These are phyloP conservation scores for Caenorhabditis inopinata DNA, from an alignment of 1,140 invertebrate genomes.

Conservation along the genomic window DNA sequence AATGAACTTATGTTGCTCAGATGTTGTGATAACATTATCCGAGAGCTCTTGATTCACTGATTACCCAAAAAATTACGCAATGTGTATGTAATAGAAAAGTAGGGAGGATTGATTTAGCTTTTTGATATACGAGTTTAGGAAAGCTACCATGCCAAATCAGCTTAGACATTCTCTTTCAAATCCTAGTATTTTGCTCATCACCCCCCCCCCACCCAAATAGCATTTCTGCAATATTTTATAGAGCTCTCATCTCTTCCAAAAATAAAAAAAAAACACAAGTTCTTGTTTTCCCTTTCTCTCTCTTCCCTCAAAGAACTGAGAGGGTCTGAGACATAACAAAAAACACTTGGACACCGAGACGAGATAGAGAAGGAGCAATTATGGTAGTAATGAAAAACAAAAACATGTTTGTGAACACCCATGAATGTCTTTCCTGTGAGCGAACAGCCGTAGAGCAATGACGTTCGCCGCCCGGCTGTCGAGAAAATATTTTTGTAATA, in stretches of 20 bases:
- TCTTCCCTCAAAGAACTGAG: not conserved
- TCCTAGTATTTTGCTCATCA: not conserved
- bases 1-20: too few relatives aligned
- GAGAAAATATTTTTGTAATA: constrained; percentile 17
- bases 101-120: too few relatives aligned
- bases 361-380: not conserved
- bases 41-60: too few relatives aligned
- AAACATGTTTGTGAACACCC: constrained; percentile 14
- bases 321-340: not conserved
- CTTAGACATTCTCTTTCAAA: not conserved
- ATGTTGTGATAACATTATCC: too few relatives aligned
- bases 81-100: too few relatives aligned
- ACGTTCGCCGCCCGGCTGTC: not conserved
- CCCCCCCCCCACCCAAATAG: not conserved
- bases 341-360: not conserved
- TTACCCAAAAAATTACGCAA: too few relatives aligned
- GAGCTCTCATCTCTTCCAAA: not conserved
- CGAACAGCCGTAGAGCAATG: not conserved
- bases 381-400: constrained; percentile 31
- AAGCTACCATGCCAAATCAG: too few relatives aligned
- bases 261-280: too few relatives aligned
- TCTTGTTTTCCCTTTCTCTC: too few relatives aligned
- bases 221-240: not conserved
- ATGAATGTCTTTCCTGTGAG: not conserved
- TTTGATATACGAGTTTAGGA: too few relatives aligned